Base-by-base conservation (phyloP, 2,888 invertebrate genomes). In the Lasioglossum oenotherae region DNA sequence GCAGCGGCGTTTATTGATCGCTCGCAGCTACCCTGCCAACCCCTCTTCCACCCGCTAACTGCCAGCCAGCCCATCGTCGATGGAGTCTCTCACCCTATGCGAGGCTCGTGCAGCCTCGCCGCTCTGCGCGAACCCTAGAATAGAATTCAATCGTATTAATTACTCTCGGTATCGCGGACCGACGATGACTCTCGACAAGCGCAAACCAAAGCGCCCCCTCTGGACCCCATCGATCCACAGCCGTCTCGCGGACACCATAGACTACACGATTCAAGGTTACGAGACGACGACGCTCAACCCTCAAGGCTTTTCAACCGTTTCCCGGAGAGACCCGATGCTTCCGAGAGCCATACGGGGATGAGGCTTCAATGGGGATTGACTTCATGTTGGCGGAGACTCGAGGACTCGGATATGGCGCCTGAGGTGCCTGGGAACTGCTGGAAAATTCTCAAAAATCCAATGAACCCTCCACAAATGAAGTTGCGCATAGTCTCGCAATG, bases 1-100 rank as follows among this genome's bases (percentile, higher is more conserved):
- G 93, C 91, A 93, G 93, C 92, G 89, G 94, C 94, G 91, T 93
- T 93, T 94, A 94, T 94, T 94, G 94, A 94, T 94, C 94, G 94
- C 91, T 93, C 86, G 90, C 84, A 92, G 93, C 93, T 93, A 93
- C 92, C 94, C 94, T 92, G 93, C 92, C 91, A 91, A 67, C 67
- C 19, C 67, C 67, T 67, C 67, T 31, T 31, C 14, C 35, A 31
- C 35, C 16, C 19, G 8, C 31, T n/a, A 31, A 16, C 67, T 35
- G 35, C 67, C 67, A 67, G 67, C 67, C 67, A 67, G 35, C 5
- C 64, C 87, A 81, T 86, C 88, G 86, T 89, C 88, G 73, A 60
- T 67, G 69, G 69, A 74, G 64, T 69, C 78, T 60, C 85, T 85
- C 67, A 35, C 60, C 60, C 27, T 60, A 27, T 27, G 19, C 81